Percentiles rank a stretch among this genome's conserved stretches.
These are phyloP conservation scores for Agrilus biguttatus DNA, from an alignment of 2,888 invertebrate genomes.

Conservation along the genomic window DNA sequence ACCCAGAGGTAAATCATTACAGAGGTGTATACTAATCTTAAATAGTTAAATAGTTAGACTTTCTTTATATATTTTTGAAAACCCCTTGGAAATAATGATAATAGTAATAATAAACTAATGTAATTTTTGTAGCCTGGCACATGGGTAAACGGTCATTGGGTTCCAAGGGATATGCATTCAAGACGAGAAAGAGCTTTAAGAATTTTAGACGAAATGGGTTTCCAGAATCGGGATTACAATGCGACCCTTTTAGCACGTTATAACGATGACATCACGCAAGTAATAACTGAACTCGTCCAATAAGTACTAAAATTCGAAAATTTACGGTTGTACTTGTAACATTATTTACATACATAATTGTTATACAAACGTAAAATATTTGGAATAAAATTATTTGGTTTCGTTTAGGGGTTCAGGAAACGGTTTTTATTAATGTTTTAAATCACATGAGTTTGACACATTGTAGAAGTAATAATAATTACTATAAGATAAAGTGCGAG, in stretches of 20 bases:
- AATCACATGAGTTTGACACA: no score
- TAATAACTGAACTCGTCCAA: conserved; percentile 27
- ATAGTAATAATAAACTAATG: no score
- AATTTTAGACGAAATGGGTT: conserved; percentile 32
- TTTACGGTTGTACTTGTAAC: neutral
- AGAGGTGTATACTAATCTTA: no score
- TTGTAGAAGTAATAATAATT: no score
- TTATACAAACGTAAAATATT: neutral
- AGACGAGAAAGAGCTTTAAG: conserved; percentile 23
- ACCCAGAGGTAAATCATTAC: conserved; percentile 10
- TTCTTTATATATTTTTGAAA: no score
- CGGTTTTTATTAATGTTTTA: no score
- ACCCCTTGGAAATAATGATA: no score
- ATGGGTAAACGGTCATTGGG: conserved; percentile 27
- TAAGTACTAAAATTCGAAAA: neutral
- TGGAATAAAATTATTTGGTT: neutral
- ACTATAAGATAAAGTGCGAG: no score
- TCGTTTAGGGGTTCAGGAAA: no score
- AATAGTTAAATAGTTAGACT: conserved; percentile 7
- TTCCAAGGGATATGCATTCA: conserved; percentile 17
- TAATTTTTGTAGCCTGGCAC: conserved; percentile 15
- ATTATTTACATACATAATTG: neutral
- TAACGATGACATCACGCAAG: conserved; percentile 28
- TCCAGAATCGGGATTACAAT: conserved; percentile 28
- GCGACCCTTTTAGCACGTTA: conserved; percentile 27